phyloP scores from a whole-genome alignment of 1,140 invertebrate species.

The Agrilus planipennis region DNA sequence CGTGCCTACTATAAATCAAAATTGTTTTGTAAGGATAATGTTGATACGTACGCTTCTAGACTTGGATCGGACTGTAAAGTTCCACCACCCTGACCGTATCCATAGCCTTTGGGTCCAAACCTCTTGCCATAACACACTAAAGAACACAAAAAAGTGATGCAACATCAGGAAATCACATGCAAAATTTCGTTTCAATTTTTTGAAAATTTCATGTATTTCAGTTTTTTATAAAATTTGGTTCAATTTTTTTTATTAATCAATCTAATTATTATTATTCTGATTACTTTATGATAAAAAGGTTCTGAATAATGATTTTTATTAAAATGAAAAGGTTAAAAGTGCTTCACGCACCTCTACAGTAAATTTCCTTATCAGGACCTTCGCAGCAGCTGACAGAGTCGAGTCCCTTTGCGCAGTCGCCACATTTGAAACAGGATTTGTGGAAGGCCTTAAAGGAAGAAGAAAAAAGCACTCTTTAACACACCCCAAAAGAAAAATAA shows the following conservation, averaged over 20 bases:
- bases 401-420: constrained; percentile 83
- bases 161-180: too few species aligned
- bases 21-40: too few species aligned
- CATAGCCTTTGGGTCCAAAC: constrained; percentile 89
- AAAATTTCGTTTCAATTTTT: too few species aligned
- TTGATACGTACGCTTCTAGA: constrained; percentile 3
- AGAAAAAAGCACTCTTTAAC: too few species aligned
- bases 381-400: constrained; percentile 94
- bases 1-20: too few species aligned
- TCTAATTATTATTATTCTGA: too few species aligned
- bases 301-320: too few species aligned
- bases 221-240: too few species aligned
- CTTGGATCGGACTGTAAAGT: constrained; percentile 66
- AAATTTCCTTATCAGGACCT: constrained; percentile 91
- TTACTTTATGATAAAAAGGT: too few species aligned
- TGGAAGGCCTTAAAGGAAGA: constrained; percentile 59
- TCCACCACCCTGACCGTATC: constrained; percentile 84
- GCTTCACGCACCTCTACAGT: constrained; percentile 78
- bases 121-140: constrained; percentile 85
- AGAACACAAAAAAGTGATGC: constrained; percentile 18
- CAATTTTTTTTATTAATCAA: too few species aligned
- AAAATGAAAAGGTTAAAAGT: too few species aligned
- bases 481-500: constrained; percentile 6
- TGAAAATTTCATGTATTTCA: too few species aligned
- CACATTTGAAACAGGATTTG: constrained; percentile 92